Evolutionary conservation across 1,140 invertebrate genomes (phyloP).

Genomic region (Pentalonia nigronervosa): DNA sequence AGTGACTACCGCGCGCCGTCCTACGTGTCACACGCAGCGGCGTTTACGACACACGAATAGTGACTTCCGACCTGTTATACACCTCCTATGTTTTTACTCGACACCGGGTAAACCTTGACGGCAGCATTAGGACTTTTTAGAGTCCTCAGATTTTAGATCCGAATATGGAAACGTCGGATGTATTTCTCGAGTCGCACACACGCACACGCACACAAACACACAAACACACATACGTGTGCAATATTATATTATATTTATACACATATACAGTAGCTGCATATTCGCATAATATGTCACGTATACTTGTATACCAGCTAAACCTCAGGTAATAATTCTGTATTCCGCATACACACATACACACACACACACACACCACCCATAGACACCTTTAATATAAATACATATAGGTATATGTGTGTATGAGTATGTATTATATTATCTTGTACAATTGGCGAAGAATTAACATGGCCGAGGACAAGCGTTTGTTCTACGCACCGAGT

Average conservation of each 20-base stretch:
- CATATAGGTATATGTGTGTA: too few relatives aligned
- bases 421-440: background rate
- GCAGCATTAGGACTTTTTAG: background rate
- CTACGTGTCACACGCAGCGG: background rate
- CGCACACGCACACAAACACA: background rate
- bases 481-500: background rate
- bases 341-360: background rate
- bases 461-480: constrained; percentile 42
- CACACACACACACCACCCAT: too few relatives aligned
- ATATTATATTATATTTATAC: background rate
- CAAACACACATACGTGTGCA: background rate
- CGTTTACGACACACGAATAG: background rate
- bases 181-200: background rate
- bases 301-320: background rate
- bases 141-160: constrained; percentile 12
- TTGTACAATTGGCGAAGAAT: background rate
- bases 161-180: constrained; percentile 42
- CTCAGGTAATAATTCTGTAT: background rate
- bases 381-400: too few relatives aligned
- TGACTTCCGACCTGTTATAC: background rate
- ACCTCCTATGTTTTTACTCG: background rate
- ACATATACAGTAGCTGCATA: background rate
- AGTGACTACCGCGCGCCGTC: background rate
- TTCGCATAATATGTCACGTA: background rate
- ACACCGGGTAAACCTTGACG: background rate